Percentiles rank a stretch among this genome's conserved stretches.
phyloP scores from a whole-genome alignment of 2,797 vertebrate genomes.

The Corythornis leucogaster region DNA sequence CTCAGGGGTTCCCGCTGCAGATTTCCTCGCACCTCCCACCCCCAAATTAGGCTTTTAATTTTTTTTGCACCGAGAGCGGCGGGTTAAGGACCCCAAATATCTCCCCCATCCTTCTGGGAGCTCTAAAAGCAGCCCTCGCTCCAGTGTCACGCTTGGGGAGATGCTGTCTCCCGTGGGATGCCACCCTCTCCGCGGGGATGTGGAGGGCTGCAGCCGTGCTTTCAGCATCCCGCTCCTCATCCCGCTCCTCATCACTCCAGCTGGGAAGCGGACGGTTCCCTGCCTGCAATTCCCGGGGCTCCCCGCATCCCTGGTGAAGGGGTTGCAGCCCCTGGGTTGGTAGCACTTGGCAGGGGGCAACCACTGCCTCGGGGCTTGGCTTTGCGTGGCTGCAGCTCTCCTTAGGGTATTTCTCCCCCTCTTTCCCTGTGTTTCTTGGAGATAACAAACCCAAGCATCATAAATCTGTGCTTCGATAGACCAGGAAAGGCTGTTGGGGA shows the following conservation, averaged over 20 bases:
- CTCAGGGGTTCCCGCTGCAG: background rate
- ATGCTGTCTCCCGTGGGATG: background rate
- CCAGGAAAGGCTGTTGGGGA: background rate
- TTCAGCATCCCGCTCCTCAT: background rate
- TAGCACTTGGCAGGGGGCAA: background rate
- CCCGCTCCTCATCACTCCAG: background rate
- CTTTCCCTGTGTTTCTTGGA: background rate
- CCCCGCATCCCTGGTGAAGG: background rate
- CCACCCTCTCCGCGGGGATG: background rate
- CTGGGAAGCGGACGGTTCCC: background rate
- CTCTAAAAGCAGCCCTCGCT: background rate
- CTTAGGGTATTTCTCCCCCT: background rate
- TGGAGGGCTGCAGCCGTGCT: background rate
- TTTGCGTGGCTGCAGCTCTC: background rate
- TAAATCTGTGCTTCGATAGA: background rate
- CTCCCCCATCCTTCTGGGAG: accelerated
- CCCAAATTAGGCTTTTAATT: background rate
- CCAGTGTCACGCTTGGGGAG: background rate
- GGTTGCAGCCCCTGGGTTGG: background rate
- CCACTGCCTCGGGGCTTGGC: background rate
- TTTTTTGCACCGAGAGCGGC: background rate
- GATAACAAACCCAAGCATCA: accelerated
- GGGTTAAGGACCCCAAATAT: background rate
- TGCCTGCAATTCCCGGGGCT: background rate
- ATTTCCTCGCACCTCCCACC: background rate